Base-by-base conservation (phyloP, 1,140 invertebrate species). In the Pachypsylla venusta region DNA sequence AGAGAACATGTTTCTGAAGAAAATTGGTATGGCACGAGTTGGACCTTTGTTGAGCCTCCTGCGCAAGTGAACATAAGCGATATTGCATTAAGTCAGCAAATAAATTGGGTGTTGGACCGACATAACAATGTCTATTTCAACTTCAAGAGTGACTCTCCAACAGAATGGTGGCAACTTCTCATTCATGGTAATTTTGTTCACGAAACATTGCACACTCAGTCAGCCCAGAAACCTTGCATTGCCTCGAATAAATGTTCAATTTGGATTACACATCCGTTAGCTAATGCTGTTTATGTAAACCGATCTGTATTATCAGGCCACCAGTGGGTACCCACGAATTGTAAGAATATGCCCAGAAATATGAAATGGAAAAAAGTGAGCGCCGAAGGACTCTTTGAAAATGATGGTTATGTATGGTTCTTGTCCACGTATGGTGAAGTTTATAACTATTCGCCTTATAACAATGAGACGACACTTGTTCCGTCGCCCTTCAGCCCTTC, bases 151-250 rank as follows among this genome's bases (percentile, higher is more conserved):
- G n/a, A n/a, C n/a, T n/a, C n/a, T n/a, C n/a, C n/a, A n/a, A n/a
- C n/a, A 22, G 42, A 48, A 48, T 48, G 42, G 42, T 48, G 42
- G 42, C 42, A 48, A 48, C 42, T 48, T 48, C 42, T 48, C 42
- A 48, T 48, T 22, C 7, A 48, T 4, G 42, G 42, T n/a, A 48
- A 48, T n/a, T 48, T 48, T 19, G 5, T 3, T 7, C 42, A 48
- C 42, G 42, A 5, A 3, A 48, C 42, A 3, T 22, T 48, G 16
- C 42, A 48, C 16, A 5, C 42, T 48, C n/a, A n/a, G 42, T 48
- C 42, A 19, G 42, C 42, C n/a, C 42, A 48, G 42, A 48, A 48
- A 19, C 42, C 42, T 4, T 48, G 16, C n/a, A 48, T 48, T 5
- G n/a, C n/a, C n/a, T 48, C 42, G 7, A 19, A 10, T 5, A 5